Evolutionary conservation across 2,888 invertebrate species (phyloP).

Genomic region (Pammene aurita): DNA sequence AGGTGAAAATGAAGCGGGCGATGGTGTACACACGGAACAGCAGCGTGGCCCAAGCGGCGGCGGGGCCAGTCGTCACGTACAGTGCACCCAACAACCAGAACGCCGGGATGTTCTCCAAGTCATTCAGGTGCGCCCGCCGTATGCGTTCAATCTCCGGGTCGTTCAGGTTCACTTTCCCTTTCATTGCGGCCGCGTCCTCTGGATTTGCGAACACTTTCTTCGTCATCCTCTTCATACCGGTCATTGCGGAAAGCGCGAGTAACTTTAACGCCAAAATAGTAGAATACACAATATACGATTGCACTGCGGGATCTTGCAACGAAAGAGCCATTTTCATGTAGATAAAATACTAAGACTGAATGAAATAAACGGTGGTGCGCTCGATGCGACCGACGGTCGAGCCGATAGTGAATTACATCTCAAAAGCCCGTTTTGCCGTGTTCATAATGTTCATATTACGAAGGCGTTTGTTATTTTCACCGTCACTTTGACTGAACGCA

Average conservation of each 20-base stretch:
- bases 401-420: conserved; percentile 1
- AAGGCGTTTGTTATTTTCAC: neutral
- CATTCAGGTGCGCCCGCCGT: conserved; percentile 83
- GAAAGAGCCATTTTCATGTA: conserved; percentile 21
- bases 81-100: conserved; percentile 78
- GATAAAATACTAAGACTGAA: neutral
- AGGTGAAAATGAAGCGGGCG: conserved; percentile 77
- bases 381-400: neutral
- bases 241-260: conserved; percentile 18
- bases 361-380: neutral
- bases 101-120: conserved; percentile 84
- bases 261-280: conserved; percentile 41
- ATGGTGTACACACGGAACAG: conserved; percentile 66
- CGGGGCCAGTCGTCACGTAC: conserved; percentile 78
- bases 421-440: conserved; percentile 4
- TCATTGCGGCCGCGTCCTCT: conserved; percentile 48
- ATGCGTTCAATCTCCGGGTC: conserved; percentile 80
- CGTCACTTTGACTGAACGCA: neutral
- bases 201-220: conserved; percentile 48
- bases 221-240: conserved; percentile 20
- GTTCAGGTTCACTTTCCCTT: conserved; percentile 61
- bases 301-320: conserved; percentile 35
- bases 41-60: conserved; percentile 60
- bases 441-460: neutral
- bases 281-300: conserved; percentile 40